Base-by-base conservation (phyloP, 2,113 vertebrate species). In the Ictidomys tridecemlineatus region DNA sequence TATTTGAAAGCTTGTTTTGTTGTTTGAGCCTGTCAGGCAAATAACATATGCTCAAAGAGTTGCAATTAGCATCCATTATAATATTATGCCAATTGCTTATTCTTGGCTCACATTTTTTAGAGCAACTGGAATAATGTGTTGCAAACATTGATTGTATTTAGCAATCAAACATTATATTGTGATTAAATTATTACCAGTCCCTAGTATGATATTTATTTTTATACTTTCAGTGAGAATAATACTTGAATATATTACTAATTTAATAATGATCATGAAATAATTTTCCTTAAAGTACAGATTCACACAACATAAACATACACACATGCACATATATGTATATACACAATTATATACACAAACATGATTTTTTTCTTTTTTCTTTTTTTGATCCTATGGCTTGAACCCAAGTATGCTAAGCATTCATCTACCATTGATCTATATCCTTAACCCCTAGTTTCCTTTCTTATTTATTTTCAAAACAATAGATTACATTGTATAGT, bases 11-110 rank as follows among this genome's bases (percentile, higher is more conserved):
- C 79, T 88, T 96, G 34, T 69, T 95, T 93, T 87, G 42, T 91
- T 92, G 72, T n/a, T 77, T 73, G 37, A 91, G 0, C 13, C 42
- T 96, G 76, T 96, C 89, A 97, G 95, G 16, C 76, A 96, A 95
- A 96, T 51, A 93, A 30, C 24, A 97, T 91, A 96, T 87, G 85
- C 10, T 94, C 67, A 77, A 86, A 91, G 70, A 93, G 17, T 79
- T 93, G 89, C 67, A 92, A 88, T 97, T 83, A 95, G 8, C 30
- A 93, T 84, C 48, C 42, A 42, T 76, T 97, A 85, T 95, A 93
- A 76, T 92, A 79, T 93, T 96, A 94, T 86, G 39, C 32, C 96
- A 97, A 96, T 97, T 97, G 84, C 34, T 97, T 97, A 85, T 91
- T 82, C 79, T 87, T 78, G 48, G 48, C 63, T 87, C 80, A 45